Conservation (phyloP, 2,113 vertebrate species). For the Mixornis gularis region DNA sequence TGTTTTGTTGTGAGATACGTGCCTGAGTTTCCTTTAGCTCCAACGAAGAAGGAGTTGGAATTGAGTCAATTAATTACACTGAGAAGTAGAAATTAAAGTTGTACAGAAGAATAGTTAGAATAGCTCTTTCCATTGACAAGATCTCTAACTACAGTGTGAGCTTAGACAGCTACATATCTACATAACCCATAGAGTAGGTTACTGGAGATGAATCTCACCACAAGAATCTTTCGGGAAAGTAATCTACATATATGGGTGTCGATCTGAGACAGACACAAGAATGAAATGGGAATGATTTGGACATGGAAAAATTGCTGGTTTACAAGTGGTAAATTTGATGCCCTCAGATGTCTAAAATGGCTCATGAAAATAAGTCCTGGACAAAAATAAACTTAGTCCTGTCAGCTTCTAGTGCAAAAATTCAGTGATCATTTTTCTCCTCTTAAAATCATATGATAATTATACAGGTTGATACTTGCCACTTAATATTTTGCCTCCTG, state of each 20-base stretch:
- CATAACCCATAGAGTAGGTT: neutral
- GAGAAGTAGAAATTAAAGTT: neutral
- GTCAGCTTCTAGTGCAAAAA: neutral
- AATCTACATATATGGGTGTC: neutral
- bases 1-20: neutral
- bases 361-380: neutral
- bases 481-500: neutral
- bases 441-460: neutral
- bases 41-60: neutral
- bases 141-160: neutral
- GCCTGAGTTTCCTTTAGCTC: neutral
- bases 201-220: neutral
- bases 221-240: neutral
- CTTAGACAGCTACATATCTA: neutral
- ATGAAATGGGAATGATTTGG: neutral
- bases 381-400: neutral
- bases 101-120: neutral
- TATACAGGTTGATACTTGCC: neutral
- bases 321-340: neutral
- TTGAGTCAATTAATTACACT: neutral
- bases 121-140: neutral
- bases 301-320: neutral
- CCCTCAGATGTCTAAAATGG: neutral
- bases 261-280: neutral
- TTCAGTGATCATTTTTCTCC: neutral